These are phyloP conservation scores for Cliona cf. orientalis DNA, from an alignment of 37 sponge, comb jelly and placozoan genomes.

Conservation along the genomic window DNA sequence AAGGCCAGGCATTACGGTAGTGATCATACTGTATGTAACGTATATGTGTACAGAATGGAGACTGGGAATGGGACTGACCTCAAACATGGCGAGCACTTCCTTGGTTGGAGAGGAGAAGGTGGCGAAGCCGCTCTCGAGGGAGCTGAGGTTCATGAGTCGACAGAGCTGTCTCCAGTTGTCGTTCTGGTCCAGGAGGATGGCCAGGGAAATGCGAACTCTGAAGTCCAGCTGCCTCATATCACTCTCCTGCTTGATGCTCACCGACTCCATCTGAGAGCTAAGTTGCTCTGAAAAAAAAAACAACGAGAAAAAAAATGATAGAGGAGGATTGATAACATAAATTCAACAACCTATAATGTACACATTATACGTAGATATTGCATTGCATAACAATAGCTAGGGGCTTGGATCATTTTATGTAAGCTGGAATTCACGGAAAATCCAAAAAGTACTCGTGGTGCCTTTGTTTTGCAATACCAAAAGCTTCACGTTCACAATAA, in stretches of 20 bases:
- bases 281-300: conserved; percentile 33
- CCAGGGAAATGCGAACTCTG: conserved; percentile 52
- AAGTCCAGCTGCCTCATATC: conserved; percentile 49
- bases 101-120: conserved; percentile 69
- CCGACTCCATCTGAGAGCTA: conserved; percentile 35
- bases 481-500: too few species aligned
- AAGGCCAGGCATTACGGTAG: neutral
- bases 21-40: neutral
- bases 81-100: conserved; percentile 65
- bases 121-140: conserved; percentile 45
- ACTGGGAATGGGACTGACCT: conserved; percentile 48
- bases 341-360: neutral
- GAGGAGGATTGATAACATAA: neutral
- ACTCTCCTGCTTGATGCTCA: conserved; percentile 52
- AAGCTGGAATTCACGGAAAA: too few species aligned
- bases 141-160: conserved; percentile 28
- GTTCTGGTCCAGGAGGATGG: conserved; percentile 62
- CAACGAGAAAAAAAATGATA: neutral
- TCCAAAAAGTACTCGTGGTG: too few species aligned
- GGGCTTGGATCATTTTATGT: too few species aligned
- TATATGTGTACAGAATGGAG: neutral
- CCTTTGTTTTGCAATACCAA: too few species aligned
- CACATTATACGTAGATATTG: too few species aligned
- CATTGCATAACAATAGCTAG: too few species aligned
- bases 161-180: conserved; percentile 42